These are phyloP conservation scores for Lasioglossum malachurum DNA, from an alignment of 2,888 invertebrate genomes.

Conservation along the genomic window DNA sequence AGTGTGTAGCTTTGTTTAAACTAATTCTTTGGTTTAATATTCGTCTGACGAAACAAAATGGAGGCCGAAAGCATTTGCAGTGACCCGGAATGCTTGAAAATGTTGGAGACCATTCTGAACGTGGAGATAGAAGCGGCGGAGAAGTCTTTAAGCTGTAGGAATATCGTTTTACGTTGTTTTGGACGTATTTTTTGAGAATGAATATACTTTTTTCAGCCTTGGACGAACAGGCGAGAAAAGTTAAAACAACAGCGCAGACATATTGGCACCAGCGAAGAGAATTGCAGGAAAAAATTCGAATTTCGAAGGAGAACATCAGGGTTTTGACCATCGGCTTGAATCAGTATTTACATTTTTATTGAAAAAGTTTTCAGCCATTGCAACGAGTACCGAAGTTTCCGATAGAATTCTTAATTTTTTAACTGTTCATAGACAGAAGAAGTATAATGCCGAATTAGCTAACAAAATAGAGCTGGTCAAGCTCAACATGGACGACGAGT, in stretches of 20 bases:
- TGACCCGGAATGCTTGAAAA: slow-evolving; percentile 60
- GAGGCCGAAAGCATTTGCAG: background rate
- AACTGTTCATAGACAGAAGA: slow-evolving; percentile 31
- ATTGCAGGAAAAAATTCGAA: slow-evolving; percentile 36
- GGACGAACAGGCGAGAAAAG: background rate
- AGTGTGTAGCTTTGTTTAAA: background rate
- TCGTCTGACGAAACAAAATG: background rate
- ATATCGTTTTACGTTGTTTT: background rate
- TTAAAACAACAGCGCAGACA: slow-evolving; percentile 2
- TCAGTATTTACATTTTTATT: slow-evolving; percentile 47
- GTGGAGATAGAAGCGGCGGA: slow-evolving; percentile 37
- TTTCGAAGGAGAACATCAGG: slow-evolving; percentile 11
- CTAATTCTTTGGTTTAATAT: background rate
- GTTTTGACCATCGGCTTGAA: slow-evolving; percentile 13
- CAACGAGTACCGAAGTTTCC: background rate
- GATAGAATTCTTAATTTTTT: background rate
- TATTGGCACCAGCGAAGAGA: slow-evolving; percentile 43
- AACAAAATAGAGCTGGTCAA: slow-evolving; percentile 23
- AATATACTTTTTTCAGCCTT: background rate
- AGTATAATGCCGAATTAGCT: background rate
- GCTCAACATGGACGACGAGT: slow-evolving; percentile 52
- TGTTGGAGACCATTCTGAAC: slow-evolving; percentile 51
- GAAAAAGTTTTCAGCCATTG: background rate
- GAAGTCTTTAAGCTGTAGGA: slow-evolving; percentile 32
- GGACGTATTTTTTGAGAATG: no score